phyloP scores from a whole-genome alignment of 2,888 invertebrate genomes.

The Napeogenes inachia region DNA sequence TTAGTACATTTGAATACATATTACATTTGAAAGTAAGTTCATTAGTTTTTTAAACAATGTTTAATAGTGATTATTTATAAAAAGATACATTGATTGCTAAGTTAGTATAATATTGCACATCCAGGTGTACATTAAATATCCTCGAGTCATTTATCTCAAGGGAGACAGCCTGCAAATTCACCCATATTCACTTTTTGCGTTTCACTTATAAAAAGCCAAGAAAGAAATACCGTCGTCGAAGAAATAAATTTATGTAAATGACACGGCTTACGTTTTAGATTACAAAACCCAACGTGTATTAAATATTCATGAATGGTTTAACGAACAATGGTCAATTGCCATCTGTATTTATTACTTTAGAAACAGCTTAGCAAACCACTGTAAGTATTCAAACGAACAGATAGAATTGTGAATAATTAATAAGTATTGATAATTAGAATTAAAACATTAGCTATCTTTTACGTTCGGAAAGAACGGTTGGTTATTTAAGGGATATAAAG shows the following conservation, averaged over 20 bases:
- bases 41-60: too few species aligned
- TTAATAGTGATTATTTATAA: too few species aligned
- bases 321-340: slow-evolving; percentile 12
- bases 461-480: not conserved
- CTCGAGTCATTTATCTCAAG: slow-evolving; percentile 10
- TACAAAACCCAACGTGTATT: slow-evolving; percentile 20
- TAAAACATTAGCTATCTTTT: not conserved
- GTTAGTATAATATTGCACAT: not conserved
- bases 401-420: not conserved
- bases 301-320: slow-evolving; percentile 20
- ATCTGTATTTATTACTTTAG: slow-evolving; percentile 7
- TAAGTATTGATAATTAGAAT: not conserved
- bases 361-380: slow-evolving; percentile 3
- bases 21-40: too few species aligned
- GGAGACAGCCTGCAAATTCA: slow-evolving; percentile 9
- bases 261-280: slow-evolving; percentile 19
- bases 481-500: not conserved
- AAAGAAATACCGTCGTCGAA: slow-evolving; percentile 17
- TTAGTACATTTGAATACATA: too few species aligned
- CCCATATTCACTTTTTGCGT: slow-evolving; percentile 12
- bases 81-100: not conserved
- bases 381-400: not conserved
- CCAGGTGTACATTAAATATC: slow-evolving; percentile 14
- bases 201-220: slow-evolving; percentile 12
- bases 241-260: slow-evolving; percentile 25